phyloP scores from a whole-genome alignment of 2,888 invertebrate genomes.

The Hirtodrosophila duncani region DNA sequence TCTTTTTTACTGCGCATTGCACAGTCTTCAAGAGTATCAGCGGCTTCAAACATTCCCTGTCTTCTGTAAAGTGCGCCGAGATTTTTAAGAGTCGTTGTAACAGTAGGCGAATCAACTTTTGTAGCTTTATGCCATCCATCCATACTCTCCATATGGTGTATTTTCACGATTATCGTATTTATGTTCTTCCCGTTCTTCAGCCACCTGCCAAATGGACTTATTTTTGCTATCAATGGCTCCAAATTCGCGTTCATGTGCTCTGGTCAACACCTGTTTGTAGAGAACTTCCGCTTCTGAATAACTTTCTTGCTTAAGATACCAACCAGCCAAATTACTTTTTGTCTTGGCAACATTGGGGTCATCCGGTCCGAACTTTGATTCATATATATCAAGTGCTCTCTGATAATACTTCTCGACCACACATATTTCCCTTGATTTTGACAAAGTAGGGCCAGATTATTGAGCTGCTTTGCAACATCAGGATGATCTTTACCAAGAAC shows the following conservation, averaged over 20 bases:
- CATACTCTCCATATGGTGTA: constrained; percentile 91
- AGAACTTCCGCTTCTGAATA: constrained; percentile 99
- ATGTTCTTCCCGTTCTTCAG: constrained; percentile 98
- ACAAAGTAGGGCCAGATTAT: constrained; percentile 97
- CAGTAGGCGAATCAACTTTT: constrained; percentile 97
- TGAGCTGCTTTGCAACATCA: constrained; percentile 99
- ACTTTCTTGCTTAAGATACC: constrained; percentile 98
- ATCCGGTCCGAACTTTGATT: constrained; percentile 95
- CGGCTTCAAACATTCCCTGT: constrained; percentile 99
- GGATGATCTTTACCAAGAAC: constrained; percentile 99
- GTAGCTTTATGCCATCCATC: constrained; percentile 99
- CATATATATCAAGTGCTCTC: constrained; percentile 98
- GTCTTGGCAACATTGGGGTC: constrained; percentile 99
- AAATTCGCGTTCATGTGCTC: constrained; percentile 98
- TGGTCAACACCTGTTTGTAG: constrained; percentile 97
- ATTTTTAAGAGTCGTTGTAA: constrained; percentile 98
- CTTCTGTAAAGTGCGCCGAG: constrained; percentile 97
- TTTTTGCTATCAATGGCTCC: constrained; percentile 93
- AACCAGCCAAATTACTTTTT: constrained; percentile 99
- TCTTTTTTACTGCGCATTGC: constrained; percentile 97
- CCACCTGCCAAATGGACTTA: constrained; percentile 83
- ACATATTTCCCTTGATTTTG: constrained; percentile 99
- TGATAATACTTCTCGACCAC: constrained; percentile 98
- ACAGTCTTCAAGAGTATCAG: constrained; percentile 99
- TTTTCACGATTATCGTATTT: constrained; percentile 93